A percentile compares a stretch with the other conserved stretches of the same genome.
These are phyloP conservation scores for Ahaetulla prasina DNA, from an alignment of 2,113 vertebrate genomes.

Conservation along the genomic window DNA sequence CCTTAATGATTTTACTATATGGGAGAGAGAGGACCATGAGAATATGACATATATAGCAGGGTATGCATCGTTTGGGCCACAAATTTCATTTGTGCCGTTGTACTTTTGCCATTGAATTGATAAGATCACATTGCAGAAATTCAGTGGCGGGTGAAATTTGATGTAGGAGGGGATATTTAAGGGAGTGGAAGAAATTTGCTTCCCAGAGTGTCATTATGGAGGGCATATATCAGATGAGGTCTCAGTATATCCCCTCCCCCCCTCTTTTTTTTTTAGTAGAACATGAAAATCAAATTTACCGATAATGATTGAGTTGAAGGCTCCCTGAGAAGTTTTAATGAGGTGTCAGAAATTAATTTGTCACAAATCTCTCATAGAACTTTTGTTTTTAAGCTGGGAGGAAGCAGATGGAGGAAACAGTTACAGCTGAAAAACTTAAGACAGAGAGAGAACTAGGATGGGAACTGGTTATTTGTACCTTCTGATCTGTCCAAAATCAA, in stretches of 20 bases:
- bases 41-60: not conserved
- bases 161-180: not conserved
- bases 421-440: not conserved
- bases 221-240: not conserved
- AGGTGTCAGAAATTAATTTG: not conserved
- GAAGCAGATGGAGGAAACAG: not conserved
- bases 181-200: not conserved
- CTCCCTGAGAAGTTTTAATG: not conserved
- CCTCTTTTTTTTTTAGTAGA: not conserved
- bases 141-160: not conserved
- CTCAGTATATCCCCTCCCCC: not conserved
- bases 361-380: not conserved
- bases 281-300: not conserved
- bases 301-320: not conserved
- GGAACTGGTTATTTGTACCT: not conserved
- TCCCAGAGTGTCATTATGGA: not conserved
- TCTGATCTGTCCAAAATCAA: not conserved
- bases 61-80: not conserved
- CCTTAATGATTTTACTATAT: not conserved
- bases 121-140: not conserved
- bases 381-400: not conserved
- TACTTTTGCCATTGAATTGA: not conserved
- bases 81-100: not conserved
- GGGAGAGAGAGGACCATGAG: not conserved
- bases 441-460: not conserved